Evolutionary conservation across 2,888 invertebrate species (phyloP).

Genomic region (Eulithis testata): DNA sequence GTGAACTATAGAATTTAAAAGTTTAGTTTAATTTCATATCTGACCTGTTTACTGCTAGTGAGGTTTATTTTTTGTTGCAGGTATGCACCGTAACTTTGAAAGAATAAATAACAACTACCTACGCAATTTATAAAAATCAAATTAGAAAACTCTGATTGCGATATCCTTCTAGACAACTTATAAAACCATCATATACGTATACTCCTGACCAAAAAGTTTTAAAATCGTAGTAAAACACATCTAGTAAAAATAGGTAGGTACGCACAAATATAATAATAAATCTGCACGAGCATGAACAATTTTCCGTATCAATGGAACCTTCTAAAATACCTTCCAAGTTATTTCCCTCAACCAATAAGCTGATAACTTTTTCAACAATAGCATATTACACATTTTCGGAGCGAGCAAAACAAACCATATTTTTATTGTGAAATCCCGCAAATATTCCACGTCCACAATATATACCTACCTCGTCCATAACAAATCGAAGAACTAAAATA

Average conservation of each 20-base stretch:
- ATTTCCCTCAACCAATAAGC: constrained; percentile 4
- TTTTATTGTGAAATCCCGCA: constrained; percentile 50
- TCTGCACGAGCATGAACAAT: background rate
- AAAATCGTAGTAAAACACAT: no score
- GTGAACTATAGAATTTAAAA: background rate
- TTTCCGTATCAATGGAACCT: background rate
- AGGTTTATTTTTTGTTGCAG: no score
- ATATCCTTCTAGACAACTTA: no score
- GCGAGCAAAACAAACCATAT: constrained; percentile 15
- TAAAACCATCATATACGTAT: no score
- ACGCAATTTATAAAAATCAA: no score
- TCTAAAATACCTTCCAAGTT: background rate
- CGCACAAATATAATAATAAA: background rate
- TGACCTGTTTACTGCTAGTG: no score
- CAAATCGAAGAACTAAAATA: constrained; percentile 75
- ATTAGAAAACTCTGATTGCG: no score
- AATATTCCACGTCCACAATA: constrained; percentile 53
- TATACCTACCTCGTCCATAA: constrained; percentile 61
- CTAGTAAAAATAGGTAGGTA: background rate
- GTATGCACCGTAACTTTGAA: no score
- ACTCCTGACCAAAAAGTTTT: no score
- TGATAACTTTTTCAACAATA: constrained; percentile 11
- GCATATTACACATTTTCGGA: constrained; percentile 7
- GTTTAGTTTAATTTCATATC: no score
- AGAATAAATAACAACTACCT: no score